Percentiles rank a stretch among this genome's conserved stretches.
Evolutionary conservation across 2,113 vertebrate species (phyloP).

Genomic region (Oncorhynchus keta): DNA sequence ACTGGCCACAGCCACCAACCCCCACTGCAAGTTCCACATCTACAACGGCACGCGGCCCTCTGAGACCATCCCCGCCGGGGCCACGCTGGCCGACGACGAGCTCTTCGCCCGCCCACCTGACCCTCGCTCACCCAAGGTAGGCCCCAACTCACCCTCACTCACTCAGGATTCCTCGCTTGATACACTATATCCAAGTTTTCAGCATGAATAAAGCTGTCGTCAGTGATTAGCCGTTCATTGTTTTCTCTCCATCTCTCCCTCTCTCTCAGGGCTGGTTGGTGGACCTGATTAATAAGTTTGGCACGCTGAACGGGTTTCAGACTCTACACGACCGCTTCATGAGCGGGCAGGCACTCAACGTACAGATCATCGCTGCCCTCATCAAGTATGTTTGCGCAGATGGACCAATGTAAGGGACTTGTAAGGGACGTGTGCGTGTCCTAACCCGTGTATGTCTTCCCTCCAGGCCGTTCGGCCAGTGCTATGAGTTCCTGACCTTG

Average conservation of each 20-base stretch:
- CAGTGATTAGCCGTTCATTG: no score
- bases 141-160: background rate
- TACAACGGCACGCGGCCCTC: constrained; percentile 93
- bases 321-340: constrained; percentile 89
- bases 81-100: constrained; percentile 87
- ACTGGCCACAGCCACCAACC: constrained; percentile 91
- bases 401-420: no score
- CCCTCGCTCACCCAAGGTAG: constrained; percentile 87
- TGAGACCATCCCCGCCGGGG: constrained; percentile 86
- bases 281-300: constrained; percentile 92
- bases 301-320: constrained; percentile 90
- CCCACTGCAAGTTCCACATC: constrained; percentile 93
- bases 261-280: constrained; percentile 84
- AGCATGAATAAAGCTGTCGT: background rate
- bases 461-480: constrained; percentile 88
- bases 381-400: constrained; percentile 80
- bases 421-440: background rate
- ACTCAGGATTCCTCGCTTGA: background rate
- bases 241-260: background rate
- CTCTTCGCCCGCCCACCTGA: constrained; percentile 88
- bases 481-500: constrained; percentile 89
- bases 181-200: no score
- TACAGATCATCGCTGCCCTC: constrained; percentile 91
- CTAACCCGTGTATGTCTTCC: constrained; percentile 10
- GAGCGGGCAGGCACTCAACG: constrained; percentile 87